Percentiles rank a stretch among this genome's conserved stretches.
These are phyloP conservation scores for Vesta saturnalis DNA, from an alignment of 2,888 invertebrate genomes.

Conservation along the genomic window DNA sequence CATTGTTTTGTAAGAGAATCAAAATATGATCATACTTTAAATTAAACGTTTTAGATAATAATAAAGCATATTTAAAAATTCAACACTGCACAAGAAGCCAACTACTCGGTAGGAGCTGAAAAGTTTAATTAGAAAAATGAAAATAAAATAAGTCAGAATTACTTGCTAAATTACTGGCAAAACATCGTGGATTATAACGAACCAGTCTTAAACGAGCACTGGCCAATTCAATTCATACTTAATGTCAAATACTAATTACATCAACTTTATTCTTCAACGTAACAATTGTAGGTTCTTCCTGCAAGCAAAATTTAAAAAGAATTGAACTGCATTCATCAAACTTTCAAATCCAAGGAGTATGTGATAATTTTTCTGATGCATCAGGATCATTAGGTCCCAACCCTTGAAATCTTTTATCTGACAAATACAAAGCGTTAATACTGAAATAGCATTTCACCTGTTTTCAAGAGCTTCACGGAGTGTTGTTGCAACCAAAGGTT, in stretches of 20 bases:
- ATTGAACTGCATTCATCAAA: neutral
- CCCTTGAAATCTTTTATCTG: conserved; percentile 84
- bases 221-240: conserved; percentile 75
- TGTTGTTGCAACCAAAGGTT: conserved; percentile 78
- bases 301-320: neutral
- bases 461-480: conserved; percentile 69
- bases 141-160: conserved; percentile 29
- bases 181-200: conserved; percentile 65
- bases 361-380: conserved; percentile 54
- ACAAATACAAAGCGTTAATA: conserved; percentile 81
- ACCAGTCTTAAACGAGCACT: conserved; percentile 69
- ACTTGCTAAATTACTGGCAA: conserved; percentile 64
- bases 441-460: conserved; percentile 85
- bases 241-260: conserved; percentile 72
- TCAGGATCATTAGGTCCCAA: conserved; percentile 71
- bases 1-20: conserved; percentile 78
- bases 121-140: neutral
- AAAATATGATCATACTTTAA: conserved; percentile 69
- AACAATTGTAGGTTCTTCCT: conserved; percentile 50
- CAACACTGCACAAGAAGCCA: conserved; percentile 71
- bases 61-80: conserved; percentile 74
- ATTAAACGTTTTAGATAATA: conserved; percentile 70
- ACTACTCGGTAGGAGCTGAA: conserved; percentile 69
- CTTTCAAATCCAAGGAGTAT: conserved; percentile 50
- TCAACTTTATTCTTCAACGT: conserved; percentile 63